These are phyloP conservation scores for Bombus waltoni DNA, from an alignment of 1,140 invertebrate genomes.

Conservation along the genomic window DNA sequence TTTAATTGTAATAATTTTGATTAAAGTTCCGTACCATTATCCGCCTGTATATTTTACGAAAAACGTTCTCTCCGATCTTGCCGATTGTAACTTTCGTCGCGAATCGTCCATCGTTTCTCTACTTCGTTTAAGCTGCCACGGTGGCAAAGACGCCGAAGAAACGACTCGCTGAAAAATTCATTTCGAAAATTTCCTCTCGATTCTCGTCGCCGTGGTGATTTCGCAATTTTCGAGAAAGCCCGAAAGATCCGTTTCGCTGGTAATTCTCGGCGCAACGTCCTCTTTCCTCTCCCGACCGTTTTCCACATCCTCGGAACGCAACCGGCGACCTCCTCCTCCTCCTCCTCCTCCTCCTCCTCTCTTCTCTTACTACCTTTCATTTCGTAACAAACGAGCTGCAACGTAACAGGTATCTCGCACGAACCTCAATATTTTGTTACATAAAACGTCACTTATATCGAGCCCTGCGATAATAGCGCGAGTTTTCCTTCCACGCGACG, in stretches of 20 bases:
- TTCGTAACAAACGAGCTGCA: conserved; percentile 37
- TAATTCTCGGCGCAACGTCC: too few species aligned
- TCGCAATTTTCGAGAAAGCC: background rate
- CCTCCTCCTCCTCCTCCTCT: too few species aligned
- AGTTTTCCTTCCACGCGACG: background rate
- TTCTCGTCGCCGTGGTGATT: background rate
- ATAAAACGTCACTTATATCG: conserved; percentile 28
- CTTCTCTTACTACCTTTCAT: conserved; percentile 13
- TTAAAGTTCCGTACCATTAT: too few species aligned
- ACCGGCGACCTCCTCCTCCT: background rate
- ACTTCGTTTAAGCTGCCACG: background rate
- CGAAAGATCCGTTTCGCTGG: background rate
- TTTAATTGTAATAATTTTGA: too few species aligned
- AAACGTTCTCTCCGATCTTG: too few species aligned
- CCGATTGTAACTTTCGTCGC: too few species aligned
- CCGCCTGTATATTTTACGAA: too few species aligned
- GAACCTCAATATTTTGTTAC: conserved; percentile 29
- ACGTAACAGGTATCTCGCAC: conserved; percentile 39
- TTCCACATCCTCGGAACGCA: background rate
- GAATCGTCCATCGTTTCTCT: too few species aligned
- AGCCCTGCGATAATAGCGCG: background rate
- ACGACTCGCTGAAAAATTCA: background rate
- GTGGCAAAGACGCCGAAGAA: too few species aligned
- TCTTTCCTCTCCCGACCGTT: background rate
- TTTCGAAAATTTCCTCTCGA: background rate